Conservation (phyloP, 2,888 invertebrate genomes). For the Erebia ligea region DNA sequence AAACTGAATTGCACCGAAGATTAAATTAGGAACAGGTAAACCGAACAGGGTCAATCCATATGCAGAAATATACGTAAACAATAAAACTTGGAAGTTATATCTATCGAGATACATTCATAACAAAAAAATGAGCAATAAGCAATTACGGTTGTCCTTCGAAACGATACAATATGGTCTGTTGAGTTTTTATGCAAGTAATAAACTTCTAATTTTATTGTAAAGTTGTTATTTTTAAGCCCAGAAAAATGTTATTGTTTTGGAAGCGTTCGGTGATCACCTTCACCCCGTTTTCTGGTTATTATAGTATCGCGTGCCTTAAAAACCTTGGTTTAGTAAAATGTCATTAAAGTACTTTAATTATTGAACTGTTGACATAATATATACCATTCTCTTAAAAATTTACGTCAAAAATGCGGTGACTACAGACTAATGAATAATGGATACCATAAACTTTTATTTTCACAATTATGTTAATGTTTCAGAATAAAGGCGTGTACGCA, state of each 20-base stretch:
- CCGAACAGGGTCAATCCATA: background rate
- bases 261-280: conserved; percentile 63
- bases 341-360: conserved; percentile 28
- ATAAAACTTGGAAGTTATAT: conserved; percentile 12
- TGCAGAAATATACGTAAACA: background rate
- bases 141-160: conserved; percentile 38
- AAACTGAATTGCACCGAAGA: no score
- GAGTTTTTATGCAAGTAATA: conserved; percentile 36
- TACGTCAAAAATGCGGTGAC: background rate
- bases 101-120: conserved; percentile 35
- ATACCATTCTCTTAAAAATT: background rate
- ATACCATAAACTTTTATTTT: background rate
- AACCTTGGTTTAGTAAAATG: conserved; percentile 53
- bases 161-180: conserved; percentile 36
- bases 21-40: background rate
- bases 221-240: conserved; percentile 30
- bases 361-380: background rate
- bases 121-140: conserved; percentile 37
- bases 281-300: conserved; percentile 59
- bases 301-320: conserved; percentile 59
- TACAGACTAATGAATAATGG: background rate
- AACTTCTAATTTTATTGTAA: conserved; percentile 31
- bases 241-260: conserved; percentile 46
- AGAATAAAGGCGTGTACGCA: conserved; percentile 88
- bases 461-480: conserved; percentile 38